Evolutionary conservation across 2,113 vertebrate genomes (phyloP).

Genomic region (Brachyhypopomus gauderio): DNA sequence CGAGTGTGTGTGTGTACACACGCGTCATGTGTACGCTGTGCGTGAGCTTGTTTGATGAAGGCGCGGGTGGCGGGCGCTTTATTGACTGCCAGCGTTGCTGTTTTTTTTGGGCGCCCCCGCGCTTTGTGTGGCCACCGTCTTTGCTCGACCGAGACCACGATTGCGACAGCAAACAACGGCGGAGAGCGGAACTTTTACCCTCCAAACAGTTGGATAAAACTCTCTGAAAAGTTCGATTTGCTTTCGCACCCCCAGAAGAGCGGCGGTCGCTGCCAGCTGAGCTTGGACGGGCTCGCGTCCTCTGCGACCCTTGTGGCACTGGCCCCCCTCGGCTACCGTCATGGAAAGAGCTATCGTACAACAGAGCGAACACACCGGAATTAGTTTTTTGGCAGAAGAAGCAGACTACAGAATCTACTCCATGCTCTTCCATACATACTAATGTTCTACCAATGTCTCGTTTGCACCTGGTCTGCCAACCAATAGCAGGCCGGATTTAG

Average conservation of each 20-base stretch:
- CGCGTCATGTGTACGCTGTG: constrained; percentile 1
- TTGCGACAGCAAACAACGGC: background rate
- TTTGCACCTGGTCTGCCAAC: constrained; percentile 89
- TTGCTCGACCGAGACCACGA: background rate
- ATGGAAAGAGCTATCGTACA: constrained; percentile 16
- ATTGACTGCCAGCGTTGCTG: background rate
- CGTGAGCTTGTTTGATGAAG: constrained; percentile 22
- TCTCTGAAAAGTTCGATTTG: constrained; percentile 13
- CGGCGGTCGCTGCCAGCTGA: constrained; percentile 75
- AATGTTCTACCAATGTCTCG: constrained; percentile 88
- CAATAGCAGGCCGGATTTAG: constrained; percentile 78
- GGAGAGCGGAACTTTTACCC: constrained; percentile 11
- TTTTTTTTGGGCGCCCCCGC: background rate
- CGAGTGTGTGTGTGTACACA: background rate
- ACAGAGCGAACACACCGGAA: constrained; percentile 82
- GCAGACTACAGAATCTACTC: constrained; percentile 20
- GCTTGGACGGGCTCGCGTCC: constrained; percentile 79
- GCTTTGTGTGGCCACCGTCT: background rate
- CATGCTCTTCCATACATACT: constrained; percentile 81
- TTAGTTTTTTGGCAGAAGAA: constrained; percentile 82
- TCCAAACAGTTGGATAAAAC: background rate
- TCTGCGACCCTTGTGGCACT: constrained; percentile 18
- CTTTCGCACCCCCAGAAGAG: background rate
- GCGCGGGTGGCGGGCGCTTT: background rate
- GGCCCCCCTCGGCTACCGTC: constrained; percentile 15